These are phyloP conservation scores for Tringa solitaria DNA, from an alignment of 2,113 vertebrate genomes.

Conservation along the genomic window DNA sequence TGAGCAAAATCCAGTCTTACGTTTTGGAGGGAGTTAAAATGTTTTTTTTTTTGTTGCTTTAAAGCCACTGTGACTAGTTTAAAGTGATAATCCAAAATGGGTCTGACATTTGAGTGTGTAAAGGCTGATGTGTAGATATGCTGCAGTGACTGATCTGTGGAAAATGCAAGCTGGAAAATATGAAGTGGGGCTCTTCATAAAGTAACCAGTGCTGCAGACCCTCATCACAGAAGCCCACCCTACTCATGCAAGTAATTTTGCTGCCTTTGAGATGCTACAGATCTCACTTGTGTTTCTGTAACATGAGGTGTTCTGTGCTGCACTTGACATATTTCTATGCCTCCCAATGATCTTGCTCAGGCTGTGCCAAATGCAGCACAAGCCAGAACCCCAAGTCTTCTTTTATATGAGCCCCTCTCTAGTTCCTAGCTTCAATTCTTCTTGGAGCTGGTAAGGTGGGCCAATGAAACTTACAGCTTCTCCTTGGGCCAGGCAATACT, in stretches of 20 bases:
- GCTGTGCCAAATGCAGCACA: neutral
- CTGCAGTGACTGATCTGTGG: neutral
- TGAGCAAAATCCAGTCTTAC: neutral
- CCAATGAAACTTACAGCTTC: neutral
- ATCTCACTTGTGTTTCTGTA: neutral
- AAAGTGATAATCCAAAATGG: neutral
- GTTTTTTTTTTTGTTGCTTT: neutral
- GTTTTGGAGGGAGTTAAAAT: neutral
- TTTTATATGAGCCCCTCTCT: neutral
- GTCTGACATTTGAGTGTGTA: neutral
- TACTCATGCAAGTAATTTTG: neutral
- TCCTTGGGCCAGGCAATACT: neutral
- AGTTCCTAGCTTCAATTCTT: neutral
- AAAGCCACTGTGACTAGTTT: neutral
- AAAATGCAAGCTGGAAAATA: neutral
- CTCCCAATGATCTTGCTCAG: neutral
- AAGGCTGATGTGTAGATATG: neutral
- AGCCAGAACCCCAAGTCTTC: neutral
- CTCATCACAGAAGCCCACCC: neutral
- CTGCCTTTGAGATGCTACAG: neutral
- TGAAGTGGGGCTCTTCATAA: neutral
- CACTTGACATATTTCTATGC: fast-evolving
- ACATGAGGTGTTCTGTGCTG: neutral
- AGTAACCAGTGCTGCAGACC: neutral
- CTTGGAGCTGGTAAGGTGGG: neutral